Percentiles rank a stretch among this genome's conserved stretches.
These are phyloP conservation scores for Ciconia nigra DNA, from an alignment of 2,797 vertebrate genomes.

Conservation along the genomic window DNA sequence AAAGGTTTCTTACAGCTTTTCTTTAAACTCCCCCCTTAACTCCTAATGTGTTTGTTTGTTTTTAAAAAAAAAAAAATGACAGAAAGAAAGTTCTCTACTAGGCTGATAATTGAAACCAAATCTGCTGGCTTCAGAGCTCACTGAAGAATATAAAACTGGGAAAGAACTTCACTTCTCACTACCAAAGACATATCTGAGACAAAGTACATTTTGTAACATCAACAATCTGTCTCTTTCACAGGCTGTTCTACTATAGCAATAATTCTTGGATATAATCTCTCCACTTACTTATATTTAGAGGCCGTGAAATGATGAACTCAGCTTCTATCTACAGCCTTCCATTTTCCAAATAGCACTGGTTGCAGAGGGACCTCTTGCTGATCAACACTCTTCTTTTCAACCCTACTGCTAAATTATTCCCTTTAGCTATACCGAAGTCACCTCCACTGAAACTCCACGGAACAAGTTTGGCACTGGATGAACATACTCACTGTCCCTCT, in stretches of 20 bases:
- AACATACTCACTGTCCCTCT: background rate
- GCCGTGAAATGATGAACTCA: constrained; percentile 30
- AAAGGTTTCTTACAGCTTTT: background rate
- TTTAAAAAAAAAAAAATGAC: background rate
- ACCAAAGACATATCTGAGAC: constrained; percentile 22
- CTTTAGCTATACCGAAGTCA: background rate
- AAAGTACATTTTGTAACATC: constrained; percentile 33
- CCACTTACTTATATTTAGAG: constrained; percentile 53
- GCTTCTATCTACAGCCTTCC: constrained; percentile 58
- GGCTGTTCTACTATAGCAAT: constrained; percentile 14
- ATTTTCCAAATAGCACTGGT: constrained; percentile 37
- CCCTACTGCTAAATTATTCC: background rate
- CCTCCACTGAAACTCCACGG: background rate
- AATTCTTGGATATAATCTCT: constrained; percentile 37
- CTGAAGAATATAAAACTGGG: constrained; percentile 17
- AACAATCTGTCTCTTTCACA: constrained; percentile 22
- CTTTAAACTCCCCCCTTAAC: background rate
- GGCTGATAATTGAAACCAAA: constrained; percentile 20
- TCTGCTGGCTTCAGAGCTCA: constrained; percentile 12
- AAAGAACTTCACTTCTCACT: constrained; percentile 12
- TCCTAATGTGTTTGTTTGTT: background rate
- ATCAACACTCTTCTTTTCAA: background rate
- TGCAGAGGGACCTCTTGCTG: background rate
- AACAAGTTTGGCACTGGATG: background rate
- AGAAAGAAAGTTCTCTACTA: background rate